These are phyloP conservation scores for Gallirallus australis DNA, from an alignment of 2,797 vertebrate genomes.

Conservation along the genomic window DNA sequence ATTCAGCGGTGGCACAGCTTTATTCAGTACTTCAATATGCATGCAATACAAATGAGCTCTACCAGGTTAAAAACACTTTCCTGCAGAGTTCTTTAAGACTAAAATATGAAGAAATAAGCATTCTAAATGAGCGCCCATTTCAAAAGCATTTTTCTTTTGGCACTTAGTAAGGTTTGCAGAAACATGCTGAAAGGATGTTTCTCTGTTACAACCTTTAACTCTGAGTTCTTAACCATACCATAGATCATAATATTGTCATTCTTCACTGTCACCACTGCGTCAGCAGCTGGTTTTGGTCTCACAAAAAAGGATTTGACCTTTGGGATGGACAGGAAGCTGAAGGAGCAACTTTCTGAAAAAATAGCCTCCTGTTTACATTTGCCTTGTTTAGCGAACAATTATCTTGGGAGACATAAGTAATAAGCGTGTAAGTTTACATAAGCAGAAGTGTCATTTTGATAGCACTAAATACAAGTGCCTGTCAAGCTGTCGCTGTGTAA, in stretches of 20 bases:
- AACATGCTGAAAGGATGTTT: slow-evolving; percentile 66
- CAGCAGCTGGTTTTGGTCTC: slow-evolving; percentile 53
- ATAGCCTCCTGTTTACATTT: slow-evolving; percentile 63
- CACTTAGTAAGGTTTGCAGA: slow-evolving; percentile 43
- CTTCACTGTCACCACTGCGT: slow-evolving; percentile 48
- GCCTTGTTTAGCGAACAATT: slow-evolving; percentile 62
- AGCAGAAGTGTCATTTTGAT: slow-evolving; percentile 62
- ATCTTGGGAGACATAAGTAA: slow-evolving; percentile 67
- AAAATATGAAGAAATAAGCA: not conserved
- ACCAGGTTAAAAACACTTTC: not conserved
- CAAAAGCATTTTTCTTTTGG: not conserved
- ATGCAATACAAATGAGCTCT: not conserved
- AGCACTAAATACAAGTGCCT: slow-evolving; percentile 19
- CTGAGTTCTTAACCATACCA: slow-evolving; percentile 5
- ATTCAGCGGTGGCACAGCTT: not conserved
- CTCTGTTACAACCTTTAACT: slow-evolving; percentile 44
- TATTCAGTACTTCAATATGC: not conserved
- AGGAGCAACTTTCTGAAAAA: slow-evolving; percentile 52
- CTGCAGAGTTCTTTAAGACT: not conserved
- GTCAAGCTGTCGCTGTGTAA: not conserved
- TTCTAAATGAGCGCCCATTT: not conserved
- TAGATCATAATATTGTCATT: slow-evolving; percentile 59
- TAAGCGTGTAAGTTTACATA: slow-evolving; percentile 57
- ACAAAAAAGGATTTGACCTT: slow-evolving; percentile 66
- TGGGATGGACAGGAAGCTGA: slow-evolving; percentile 62